phyloP scores from a whole-genome alignment of 92 coral and sea anemone species.

The Parazoanthus swiftii region DNA sequence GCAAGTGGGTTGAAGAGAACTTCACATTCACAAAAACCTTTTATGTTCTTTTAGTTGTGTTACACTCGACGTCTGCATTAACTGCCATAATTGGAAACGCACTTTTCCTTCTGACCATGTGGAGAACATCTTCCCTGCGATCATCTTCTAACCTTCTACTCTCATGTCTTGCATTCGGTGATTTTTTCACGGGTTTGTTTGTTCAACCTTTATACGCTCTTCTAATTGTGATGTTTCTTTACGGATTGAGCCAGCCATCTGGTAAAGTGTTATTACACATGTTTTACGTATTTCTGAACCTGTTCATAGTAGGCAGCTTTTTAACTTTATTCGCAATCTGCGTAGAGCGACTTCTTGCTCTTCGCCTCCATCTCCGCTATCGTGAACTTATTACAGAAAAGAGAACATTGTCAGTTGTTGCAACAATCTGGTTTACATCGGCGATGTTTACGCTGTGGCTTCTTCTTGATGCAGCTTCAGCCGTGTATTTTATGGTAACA shows the following conservation, averaged over 20 bases:
- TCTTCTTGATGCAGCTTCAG: background rate
- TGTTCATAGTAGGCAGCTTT: background rate
- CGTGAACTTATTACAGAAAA: conserved; percentile 4
- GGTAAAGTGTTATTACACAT: background rate
- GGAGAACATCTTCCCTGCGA: background rate
- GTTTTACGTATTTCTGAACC: background rate
- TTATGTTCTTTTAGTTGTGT: background rate
- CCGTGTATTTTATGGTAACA: background rate
- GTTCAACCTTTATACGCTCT: background rate
- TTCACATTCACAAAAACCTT: background rate
- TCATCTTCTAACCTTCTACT: conserved; percentile 17
- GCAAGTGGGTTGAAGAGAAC: no score
- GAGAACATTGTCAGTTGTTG: background rate
- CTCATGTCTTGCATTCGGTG: background rate
- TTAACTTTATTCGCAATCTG: background rate
- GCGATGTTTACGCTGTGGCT: background rate
- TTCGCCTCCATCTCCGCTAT: conserved; percentile 5
- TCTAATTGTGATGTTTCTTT: background rate
- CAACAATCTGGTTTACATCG: background rate
- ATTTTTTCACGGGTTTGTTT: background rate
- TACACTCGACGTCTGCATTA: background rate
- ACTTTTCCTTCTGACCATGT: conserved; percentile 10
- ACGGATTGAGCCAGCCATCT: background rate
- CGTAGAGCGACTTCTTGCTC: background rate
- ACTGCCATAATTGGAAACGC: background rate